phyloP scores from a whole-genome alignment of 1,140 invertebrate species.

The Lepidotrigona ventralis region DNA sequence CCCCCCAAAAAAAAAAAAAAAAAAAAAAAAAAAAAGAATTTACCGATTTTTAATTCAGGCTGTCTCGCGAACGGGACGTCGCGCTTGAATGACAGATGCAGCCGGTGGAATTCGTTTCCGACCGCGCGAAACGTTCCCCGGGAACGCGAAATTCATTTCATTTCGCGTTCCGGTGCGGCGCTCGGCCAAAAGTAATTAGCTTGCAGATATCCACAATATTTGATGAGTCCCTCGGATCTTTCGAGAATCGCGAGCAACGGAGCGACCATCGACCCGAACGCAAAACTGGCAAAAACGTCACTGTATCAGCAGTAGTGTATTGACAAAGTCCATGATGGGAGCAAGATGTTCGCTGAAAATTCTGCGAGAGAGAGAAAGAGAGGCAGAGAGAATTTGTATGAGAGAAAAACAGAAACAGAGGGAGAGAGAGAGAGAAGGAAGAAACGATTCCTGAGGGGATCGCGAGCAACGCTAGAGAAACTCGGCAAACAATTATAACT shows the following conservation, averaged over 20 bases:
- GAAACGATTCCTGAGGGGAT: conserved; percentile 51
- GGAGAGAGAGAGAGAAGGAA: conserved; percentile 14
- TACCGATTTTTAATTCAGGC: conserved; percentile 1
- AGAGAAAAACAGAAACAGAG: background rate
- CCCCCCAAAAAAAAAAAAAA: too few species aligned
- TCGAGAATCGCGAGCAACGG: background rate
- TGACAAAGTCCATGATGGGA: conserved; percentile 22
- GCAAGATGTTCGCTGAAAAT: conserved; percentile 37
- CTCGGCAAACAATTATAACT: conserved; percentile 76
- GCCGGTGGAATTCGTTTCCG: conserved; percentile 7
- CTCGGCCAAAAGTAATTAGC: conserved; percentile 26
- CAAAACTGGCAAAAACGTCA: conserved; percentile 18
- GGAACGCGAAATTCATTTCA: background rate
- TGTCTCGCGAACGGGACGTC: background rate
- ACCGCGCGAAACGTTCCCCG: background rate
- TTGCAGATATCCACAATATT: background rate
- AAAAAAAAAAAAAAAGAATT: background rate
- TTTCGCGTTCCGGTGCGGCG: background rate
- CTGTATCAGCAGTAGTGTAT: background rate
- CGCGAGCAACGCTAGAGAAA: conserved; percentile 57
- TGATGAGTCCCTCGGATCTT: background rate
- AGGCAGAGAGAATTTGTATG: too few species aligned
- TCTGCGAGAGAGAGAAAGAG: too few species aligned
- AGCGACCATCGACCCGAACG: background rate
- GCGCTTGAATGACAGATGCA: background rate